Conservation (phyloP, 2,113 vertebrate species). For the Rhinolophus ferrumequinum region DNA sequence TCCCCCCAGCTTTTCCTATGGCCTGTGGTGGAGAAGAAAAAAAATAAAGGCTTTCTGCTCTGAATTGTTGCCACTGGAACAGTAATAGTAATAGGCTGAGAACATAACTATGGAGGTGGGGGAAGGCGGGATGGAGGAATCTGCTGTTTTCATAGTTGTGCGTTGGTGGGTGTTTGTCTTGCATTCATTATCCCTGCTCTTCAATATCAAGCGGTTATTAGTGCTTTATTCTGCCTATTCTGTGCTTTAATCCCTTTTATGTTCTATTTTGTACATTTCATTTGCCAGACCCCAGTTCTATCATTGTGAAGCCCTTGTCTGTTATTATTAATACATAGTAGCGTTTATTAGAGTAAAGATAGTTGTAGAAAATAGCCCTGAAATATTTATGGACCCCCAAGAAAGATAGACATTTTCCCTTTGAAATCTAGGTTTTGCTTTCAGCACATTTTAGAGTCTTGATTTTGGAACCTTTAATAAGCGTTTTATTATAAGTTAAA, state of each 20-base stretch:
- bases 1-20: not conserved
- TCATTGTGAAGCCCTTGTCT: not conserved
- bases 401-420: constrained; percentile 7
- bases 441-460: constrained; percentile 44
- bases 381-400: constrained; percentile 42
- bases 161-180: constrained; percentile 26
- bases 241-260: not conserved
- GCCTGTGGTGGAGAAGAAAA: constrained; percentile 28
- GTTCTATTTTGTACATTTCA: not conserved
- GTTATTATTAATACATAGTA: constrained; percentile 43
- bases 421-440: constrained; percentile 42
- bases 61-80: not conserved
- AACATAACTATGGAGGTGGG: constrained; percentile 34
- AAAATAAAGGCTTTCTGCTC: constrained; percentile 51
- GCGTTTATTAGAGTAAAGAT: constrained; percentile 14
- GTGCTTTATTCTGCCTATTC: constrained; percentile 30
- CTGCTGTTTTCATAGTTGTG: constrained; percentile 31
- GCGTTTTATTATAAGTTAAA: constrained; percentile 44
- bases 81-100: constrained; percentile 31
- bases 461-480: constrained; percentile 41
- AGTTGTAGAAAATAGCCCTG: constrained; percentile 9
- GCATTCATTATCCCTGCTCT: constrained; percentile 29
- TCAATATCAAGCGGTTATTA: not conserved
- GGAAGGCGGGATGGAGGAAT: constrained; percentile 40
- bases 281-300: constrained; percentile 41